Evolutionary conservation across 1,140 invertebrate species (phyloP), one percentile per base, ranked within the genome.

Genomic region (Camponotus floridanus): DNA sequence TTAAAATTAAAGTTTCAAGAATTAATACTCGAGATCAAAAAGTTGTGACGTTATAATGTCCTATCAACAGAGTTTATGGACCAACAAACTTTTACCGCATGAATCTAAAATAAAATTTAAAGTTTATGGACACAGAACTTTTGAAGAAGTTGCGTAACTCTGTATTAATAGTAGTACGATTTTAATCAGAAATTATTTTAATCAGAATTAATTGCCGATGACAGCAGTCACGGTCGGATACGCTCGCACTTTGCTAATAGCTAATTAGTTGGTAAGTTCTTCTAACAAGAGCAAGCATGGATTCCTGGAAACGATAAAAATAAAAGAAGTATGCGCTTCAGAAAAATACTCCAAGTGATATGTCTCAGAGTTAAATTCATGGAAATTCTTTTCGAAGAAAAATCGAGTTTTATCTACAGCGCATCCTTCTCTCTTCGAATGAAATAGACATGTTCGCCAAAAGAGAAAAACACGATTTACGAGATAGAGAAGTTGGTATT

Each of bases 241-340:
- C 33, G 15, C 36, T 81, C 55, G 6, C 65, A 45, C 67, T 73
- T 71, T 18, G 26, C 26, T 71, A 81, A 81, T 59, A 71, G 48
- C 36, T 73, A 81, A 81, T 81, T 71, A 70, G 64, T 71, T 81
- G 5, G 48, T 18, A 55, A 55, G 8, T 33, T 68, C 18, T 15
- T n/a, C 33, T 71, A 59, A 81, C 78, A 65, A 59, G 36, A 26
- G 36, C 59, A 39, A 71, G 21, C 36, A 9, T 59, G 18, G 65
- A 57, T 81, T 11, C 51, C 51, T 31, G 21, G 36, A 71, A 61
- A 36, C 39, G 55, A 61, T 81, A 73, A 61, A 73, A 81, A 81
- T 73, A 81, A 26, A 71, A 26, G 3, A 5, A 26, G 18, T 45
- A 26, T 31, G 15, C 6, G 8, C 11, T 59, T 71, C 36, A 13